Percentiles rank a stretch among this genome's conserved stretches.
phyloP scores from a whole-genome alignment of 2,797 vertebrate species.

The Eospalax fontanierii region DNA sequence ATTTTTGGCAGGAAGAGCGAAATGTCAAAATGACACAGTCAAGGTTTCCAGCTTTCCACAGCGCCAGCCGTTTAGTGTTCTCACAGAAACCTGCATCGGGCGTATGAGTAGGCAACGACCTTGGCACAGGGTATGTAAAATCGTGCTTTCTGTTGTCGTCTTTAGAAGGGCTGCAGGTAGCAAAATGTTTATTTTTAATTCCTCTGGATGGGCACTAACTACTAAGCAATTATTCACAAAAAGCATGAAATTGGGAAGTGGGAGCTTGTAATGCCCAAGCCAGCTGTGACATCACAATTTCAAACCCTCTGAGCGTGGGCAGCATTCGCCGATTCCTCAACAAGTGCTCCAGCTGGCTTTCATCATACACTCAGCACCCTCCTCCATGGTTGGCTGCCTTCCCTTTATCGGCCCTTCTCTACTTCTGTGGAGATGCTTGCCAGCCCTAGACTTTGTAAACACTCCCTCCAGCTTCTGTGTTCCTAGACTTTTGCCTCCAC shows the following conservation, averaged over 20 bases:
- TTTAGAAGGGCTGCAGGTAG: not conserved
- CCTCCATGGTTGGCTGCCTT: not conserved
- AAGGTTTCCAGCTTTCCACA: not conserved
- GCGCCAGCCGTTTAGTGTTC: not conserved
- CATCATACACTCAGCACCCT: not conserved
- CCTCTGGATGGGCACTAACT: conserved; percentile 31
- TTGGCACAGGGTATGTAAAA: not conserved
- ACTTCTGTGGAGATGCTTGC: conserved; percentile 24
- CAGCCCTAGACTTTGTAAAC: conserved; percentile 70
- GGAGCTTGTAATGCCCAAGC: not conserved
- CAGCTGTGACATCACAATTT: conserved; percentile 66
- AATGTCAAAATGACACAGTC: not conserved
- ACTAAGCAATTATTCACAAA: conserved; percentile 17
- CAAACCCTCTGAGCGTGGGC: not conserved
- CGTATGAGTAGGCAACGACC: not conserved
- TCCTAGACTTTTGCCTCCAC: conserved; percentile 48
- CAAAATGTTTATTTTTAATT: conserved; percentile 33
- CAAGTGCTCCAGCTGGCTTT: not conserved
- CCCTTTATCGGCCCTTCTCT: not conserved
- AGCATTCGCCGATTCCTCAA: not conserved
- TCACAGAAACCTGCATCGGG: not conserved
- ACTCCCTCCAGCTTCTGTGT: conserved; percentile 55
- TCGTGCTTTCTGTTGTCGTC: not conserved
- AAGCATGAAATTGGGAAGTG: conserved; percentile 51
- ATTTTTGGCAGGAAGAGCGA: not conserved